A percentile compares a stretch with the other conserved stretches of the same genome.
Conservation (phyloP, 92 coral and sea anemone genomes). For the Zoanthus gigantus region DNA sequence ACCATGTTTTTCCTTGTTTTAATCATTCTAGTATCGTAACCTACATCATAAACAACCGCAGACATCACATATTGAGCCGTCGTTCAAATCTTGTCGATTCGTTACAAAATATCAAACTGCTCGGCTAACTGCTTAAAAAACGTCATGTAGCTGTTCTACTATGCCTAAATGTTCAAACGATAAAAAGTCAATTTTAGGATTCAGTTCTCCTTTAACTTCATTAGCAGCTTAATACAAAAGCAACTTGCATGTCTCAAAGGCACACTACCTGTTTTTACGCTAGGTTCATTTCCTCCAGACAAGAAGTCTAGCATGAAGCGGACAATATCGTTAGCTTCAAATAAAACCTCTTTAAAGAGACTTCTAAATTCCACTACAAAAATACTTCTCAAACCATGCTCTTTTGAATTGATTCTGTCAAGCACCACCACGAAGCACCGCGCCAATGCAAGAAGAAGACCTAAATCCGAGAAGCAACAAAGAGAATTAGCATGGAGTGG, state of each 20-base stretch:
- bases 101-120: not conserved
- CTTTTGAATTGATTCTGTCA: not conserved
- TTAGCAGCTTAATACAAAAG: not conserved
- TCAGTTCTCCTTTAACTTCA: not conserved
- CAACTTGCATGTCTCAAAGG: not conserved
- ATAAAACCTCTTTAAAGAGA: conserved; percentile 42
- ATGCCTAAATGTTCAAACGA: too few species aligned
- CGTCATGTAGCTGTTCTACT: too few species aligned
- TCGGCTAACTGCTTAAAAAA: too few species aligned
- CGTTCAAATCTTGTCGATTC: not conserved
- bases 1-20: too few species aligned
- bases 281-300: conserved; percentile 57
- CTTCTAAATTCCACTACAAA: conserved; percentile 38
- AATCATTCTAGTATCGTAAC: too few species aligned
- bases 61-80: too few species aligned
- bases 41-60: too few species aligned
- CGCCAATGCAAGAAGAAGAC: conserved; percentile 51
- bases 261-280: conserved; percentile 42
- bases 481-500: too few species aligned
- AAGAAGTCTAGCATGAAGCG: conserved; percentile 62
- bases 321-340: conserved; percentile 54
- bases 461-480: conserved; percentile 8
- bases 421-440: conserved; percentile 43
- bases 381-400: conserved; percentile 3
- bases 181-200: not conserved